phyloP scores from a whole-genome alignment of 2,797 vertebrate genomes.

The Hydrophis major region DNA sequence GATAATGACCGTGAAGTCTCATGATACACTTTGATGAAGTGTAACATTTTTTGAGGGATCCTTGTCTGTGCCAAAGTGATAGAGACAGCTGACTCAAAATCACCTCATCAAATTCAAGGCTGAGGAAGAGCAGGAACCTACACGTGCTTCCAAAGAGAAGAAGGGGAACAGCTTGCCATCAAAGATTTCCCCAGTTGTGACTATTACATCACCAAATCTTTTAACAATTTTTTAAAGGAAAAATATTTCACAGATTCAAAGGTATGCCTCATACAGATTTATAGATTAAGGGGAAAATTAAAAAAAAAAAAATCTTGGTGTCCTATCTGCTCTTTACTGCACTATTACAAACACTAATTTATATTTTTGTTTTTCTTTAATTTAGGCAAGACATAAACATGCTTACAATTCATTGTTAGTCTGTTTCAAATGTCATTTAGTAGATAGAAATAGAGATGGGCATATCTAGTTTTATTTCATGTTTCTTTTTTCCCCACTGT shows the following conservation, averaged over 20 bases:
- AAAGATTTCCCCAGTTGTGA: constrained; percentile 56
- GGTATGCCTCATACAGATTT: constrained; percentile 45
- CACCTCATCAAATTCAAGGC: constrained; percentile 76
- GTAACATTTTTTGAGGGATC: constrained; percentile 83
- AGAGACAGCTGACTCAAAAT: constrained; percentile 81
- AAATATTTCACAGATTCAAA: constrained; percentile 64
- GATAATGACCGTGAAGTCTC: constrained; percentile 84
- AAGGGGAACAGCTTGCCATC: constrained; percentile 61
- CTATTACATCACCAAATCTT: constrained; percentile 45
- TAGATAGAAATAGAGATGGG: neutral
- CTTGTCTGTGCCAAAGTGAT: constrained; percentile 80
- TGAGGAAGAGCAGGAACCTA: constrained; percentile 75
- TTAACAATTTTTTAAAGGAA: neutral
- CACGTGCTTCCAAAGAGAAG: constrained; percentile 69
- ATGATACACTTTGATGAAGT: constrained; percentile 85
- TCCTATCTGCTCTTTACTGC: neutral
- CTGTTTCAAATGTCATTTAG: neutral
- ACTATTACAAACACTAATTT: constrained; percentile 20
- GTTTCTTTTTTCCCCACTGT: neutral
- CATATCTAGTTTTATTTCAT: neutral
- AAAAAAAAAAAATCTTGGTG: constrained; percentile 53
- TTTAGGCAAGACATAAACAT: constrained; percentile 13
- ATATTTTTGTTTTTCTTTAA: constrained; percentile 5
- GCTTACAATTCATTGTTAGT: neutral
- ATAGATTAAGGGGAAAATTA: constrained; percentile 38